These are phyloP conservation scores for Invenusta paracnida DNA, from an alignment of 2,888 invertebrate species.

Conservation along the genomic window DNA sequence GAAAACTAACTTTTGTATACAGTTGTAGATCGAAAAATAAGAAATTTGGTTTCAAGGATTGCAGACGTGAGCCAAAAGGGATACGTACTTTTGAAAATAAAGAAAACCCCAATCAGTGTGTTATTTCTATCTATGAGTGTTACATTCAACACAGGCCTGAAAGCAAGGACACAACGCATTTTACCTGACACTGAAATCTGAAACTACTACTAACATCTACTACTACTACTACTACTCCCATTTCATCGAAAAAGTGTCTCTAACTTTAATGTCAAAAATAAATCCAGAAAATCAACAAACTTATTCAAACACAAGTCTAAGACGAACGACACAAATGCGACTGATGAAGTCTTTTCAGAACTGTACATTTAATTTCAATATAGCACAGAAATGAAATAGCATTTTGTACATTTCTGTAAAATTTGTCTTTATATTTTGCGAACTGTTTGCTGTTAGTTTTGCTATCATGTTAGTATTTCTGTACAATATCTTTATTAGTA, in stretches of 20 bases:
- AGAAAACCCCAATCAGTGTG: neutral
- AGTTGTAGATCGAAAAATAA: conserved; percentile 4
- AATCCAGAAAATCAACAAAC: conserved; percentile 8
- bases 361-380: conserved; percentile 23
- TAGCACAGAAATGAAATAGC: neutral
- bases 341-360: conserved; percentile 8
- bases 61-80: conserved; percentile 6
- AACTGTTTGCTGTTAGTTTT: neutral
- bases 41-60: conserved; percentile 14
- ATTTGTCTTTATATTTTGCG: neutral
- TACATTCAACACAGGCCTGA: conserved; percentile 27
- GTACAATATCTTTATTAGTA: neutral
- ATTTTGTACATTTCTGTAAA: neutral
- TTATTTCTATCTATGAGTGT: neutral
- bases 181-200: neutral
- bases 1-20: neutral
- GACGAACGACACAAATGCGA: conserved; percentile 29
- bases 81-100: neutral
- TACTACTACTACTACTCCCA: neutral
- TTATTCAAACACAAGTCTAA: conserved; percentile 26
- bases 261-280: conserved; percentile 13
- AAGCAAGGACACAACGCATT: conserved; percentile 1
- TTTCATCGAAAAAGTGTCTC: conserved; percentile 15
- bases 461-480: conserved; percentile 6
- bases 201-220: neutral